Base-by-base conservation (phyloP, 2,113 vertebrate genomes). In the Dendropsophus ebraccatus region DNA sequence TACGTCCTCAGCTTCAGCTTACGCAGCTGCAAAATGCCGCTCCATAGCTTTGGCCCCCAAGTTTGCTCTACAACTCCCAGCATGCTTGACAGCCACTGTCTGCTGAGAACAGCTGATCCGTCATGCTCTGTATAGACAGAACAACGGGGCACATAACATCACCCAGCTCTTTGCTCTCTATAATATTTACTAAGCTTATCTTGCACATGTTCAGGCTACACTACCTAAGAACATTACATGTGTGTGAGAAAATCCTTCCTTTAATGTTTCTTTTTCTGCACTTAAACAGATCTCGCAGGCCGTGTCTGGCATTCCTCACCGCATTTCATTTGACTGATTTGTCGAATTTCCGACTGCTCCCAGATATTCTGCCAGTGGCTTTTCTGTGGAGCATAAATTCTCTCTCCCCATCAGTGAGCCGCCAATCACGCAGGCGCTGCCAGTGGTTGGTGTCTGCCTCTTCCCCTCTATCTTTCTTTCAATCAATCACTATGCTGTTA, bases 271-370 rank as follows among this genome's bases (percentile, higher is more conserved):
- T 9, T 70, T 32, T 89, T 85, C 32, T 69, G 73, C 88, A 37
- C 81, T 76, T 47, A 82, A 84, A 32, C 83, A 88, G 49, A 84
- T 88, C 87, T 88, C 83, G 77, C 56, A 87, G 80, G 45, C 75
- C 80, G 77, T 25, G 49, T 11, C 80, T 78, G 69, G 30, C 76
- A 82, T 78, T 77, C 56, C 73, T 84, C 85, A 70, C 50, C 58
- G 79, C 84, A 77, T 84, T 87, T 81, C 82, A 78, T 87, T 83
- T 87, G 52, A 75, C 60, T 87, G 81, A 88, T 86, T 87, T 84
- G 35, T 74, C 83, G 87, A 23, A 85, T 89, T 87, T 88, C 81
- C 88, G 79, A 54, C 75, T 75, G 87, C 54, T 76, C n/a, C 45
- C 72, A 85, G 49, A 41, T 84, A 77, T 88, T 84, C 65, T 74